phyloP scores from a whole-genome alignment of 2,797 vertebrate genomes.

The Nannoperca obscura region DNA sequence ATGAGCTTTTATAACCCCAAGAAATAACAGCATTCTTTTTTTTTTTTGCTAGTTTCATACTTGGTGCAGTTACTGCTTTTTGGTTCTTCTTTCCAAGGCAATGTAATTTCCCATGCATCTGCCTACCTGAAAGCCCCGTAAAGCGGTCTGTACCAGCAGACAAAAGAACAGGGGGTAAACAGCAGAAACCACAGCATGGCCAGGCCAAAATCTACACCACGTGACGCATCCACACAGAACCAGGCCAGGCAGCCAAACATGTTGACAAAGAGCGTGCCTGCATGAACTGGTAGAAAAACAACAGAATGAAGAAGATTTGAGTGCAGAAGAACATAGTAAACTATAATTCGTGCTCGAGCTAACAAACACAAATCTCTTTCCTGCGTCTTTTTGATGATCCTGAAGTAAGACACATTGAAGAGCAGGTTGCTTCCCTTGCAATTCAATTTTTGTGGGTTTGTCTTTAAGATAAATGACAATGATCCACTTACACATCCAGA shows the following conservation, averaged over 20 bases:
- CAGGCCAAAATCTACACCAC: constrained; percentile 97
- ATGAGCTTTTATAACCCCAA: not conserved
- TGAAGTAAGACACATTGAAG: not conserved
- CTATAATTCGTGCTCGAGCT: no score
- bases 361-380: not conserved
- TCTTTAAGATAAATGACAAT: not conserved
- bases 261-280: constrained; percentile 96
- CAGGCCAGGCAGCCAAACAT: constrained; percentile 98
- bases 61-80: not conserved
- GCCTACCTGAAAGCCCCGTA: constrained; percentile 99
- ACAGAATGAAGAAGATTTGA: not conserved
- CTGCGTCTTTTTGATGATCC: not conserved
- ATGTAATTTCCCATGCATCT: not conserved
- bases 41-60: constrained; percentile 3
- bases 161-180: constrained; percentile 94
- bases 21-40: not conserved
- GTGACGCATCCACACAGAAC: constrained; percentile 92
- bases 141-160: constrained; percentile 98
- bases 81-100: not conserved
- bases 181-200: constrained; percentile 98
- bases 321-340: not conserved
- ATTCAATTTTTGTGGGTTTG: not conserved
- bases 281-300: constrained; percentile 88
- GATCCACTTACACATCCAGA: constrained; percentile 97
- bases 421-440: not conserved